A percentile compares a stretch with the other conserved stretches of the same genome.
These are phyloP conservation scores for Bombus terrestris DNA, from an alignment of 1,140 invertebrate species.

Conservation along the genomic window DNA sequence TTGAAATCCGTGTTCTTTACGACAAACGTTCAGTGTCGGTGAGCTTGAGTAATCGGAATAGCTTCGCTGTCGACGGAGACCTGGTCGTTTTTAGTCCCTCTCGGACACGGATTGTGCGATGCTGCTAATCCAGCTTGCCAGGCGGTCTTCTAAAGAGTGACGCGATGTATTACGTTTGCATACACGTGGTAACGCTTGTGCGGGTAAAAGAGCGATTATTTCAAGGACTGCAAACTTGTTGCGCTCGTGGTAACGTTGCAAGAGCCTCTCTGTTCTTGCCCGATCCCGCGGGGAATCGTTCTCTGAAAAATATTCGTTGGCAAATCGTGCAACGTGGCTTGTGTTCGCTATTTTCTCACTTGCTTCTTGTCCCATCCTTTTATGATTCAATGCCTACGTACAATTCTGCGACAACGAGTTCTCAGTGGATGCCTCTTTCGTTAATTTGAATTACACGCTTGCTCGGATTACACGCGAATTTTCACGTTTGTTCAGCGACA, in stretches of 20 bases:
- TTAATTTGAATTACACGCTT: neutral
- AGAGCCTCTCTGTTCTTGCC: conserved; percentile 12
- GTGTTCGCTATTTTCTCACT: neutral
- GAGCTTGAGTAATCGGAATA: neutral
- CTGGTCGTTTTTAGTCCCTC: conserved; percentile 19
- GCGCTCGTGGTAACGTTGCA: conserved; percentile 25
- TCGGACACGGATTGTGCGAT: conserved; percentile 8
- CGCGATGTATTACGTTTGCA: conserved; percentile 51
- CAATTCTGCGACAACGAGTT: neutral
- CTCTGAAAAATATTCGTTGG: conserved; percentile 11
- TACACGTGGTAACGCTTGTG: conserved; percentile 35
- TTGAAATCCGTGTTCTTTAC: neutral
- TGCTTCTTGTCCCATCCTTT: neutral
- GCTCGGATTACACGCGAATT: neutral
- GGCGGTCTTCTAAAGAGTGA: conserved; percentile 46
- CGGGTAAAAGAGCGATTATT: conserved; percentile 51
- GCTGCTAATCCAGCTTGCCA: conserved; percentile 37
- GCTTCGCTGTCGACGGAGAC: conserved; percentile 17
- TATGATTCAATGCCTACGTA: neutral
- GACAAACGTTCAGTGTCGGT: neutral
- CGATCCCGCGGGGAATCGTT: conserved; percentile 4
- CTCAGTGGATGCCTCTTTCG: neutral
- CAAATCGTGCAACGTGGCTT: neutral
- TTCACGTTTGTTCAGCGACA: neutral
- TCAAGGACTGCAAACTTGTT: conserved; percentile 53